Evolutionary conservation across 2,888 invertebrate genomes (phyloP).

Genomic region (Aleiodes alternator): DNA sequence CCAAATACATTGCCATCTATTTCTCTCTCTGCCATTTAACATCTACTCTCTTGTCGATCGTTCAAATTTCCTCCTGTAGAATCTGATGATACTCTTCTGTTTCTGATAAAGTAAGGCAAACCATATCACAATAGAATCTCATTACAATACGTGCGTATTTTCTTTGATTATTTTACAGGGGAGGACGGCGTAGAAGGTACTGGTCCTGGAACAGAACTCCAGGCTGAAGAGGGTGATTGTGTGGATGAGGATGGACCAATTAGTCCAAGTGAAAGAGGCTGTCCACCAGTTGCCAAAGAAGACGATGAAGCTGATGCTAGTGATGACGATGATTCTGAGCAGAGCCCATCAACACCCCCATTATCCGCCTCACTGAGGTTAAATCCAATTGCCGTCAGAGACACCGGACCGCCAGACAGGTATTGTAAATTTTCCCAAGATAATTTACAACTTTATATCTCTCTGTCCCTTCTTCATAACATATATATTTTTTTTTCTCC

Average conservation of each 20-base stretch:
- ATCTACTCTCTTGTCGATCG: conserved; percentile 7
- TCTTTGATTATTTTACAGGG: conserved; percentile 76
- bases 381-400: conserved; percentile 70
- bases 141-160: background rate
- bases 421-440: conserved; percentile 43
- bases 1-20: conserved; percentile 29
- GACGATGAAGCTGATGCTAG: conserved; percentile 76
- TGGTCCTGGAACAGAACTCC: conserved; percentile 73
- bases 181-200: conserved; percentile 76
- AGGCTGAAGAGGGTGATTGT: conserved; percentile 80
- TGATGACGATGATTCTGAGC: conserved; percentile 72
- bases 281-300: conserved; percentile 75
- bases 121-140: background rate
- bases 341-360: conserved; percentile 66
- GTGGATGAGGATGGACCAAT: conserved; percentile 79
- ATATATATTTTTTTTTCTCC: background rate
- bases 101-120: too few relatives aligned
- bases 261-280: conserved; percentile 74
- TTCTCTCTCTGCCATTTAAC: conserved; percentile 14
- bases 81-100: background rate
- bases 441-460: background rate
- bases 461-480: background rate
- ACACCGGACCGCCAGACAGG: conserved; percentile 71
- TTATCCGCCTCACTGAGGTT: conserved; percentile 68
- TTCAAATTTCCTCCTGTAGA: conserved; percentile 34